Evolutionary conservation across 2,797 vertebrate genomes (phyloP), one percentile per base, ranked within the genome.

Genomic region (Notamacropus eugenii): DNA sequence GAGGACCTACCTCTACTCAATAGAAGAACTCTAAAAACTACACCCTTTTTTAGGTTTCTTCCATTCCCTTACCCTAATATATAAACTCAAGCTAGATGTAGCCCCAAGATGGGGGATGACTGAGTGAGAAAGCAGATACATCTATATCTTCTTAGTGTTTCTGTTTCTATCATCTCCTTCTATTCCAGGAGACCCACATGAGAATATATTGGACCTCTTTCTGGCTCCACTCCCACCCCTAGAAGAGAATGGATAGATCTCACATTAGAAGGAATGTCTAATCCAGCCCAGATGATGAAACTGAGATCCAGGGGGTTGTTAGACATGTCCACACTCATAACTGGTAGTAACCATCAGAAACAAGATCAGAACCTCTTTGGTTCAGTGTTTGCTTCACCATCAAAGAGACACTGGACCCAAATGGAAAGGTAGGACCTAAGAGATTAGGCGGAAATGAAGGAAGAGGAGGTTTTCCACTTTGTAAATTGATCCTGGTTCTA

Each of bases 1-100:
- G 34, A 40, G 34, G 62, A 40, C 62, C 34, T 19, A 22, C 62
- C 62, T 19, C 34, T 74, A 74, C 4, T 74, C 5, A 74, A 74
- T 40, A 92, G 92, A 22, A 94, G 92, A 90, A 90, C 12, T 74
- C 95, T 90, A 74, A 90, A 56, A 91, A 29, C 40, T 58, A 1
- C 52, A 2, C 54, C 0, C 13, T 90, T 24, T 24, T 3, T 55
- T 46, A 11, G 22, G 11, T 54, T 87, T 93, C n/a, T 90, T 16
- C n/a, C 50, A 74, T 91, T 94, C 6, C 62, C 52, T 57, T 55
- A 90, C 55, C 8, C 40, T 95, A 40, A 74, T 16, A n/a, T 16
- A n/a, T 31, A 62, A 62, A 2, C 14, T 74, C 62, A 74, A 40
- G 34, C 4, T 40, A 74, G 16, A 74, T n/a, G 14, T 16, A 74